Conservation (phyloP, 2,113 vertebrate genomes). For the Seriola aureovittata region DNA sequence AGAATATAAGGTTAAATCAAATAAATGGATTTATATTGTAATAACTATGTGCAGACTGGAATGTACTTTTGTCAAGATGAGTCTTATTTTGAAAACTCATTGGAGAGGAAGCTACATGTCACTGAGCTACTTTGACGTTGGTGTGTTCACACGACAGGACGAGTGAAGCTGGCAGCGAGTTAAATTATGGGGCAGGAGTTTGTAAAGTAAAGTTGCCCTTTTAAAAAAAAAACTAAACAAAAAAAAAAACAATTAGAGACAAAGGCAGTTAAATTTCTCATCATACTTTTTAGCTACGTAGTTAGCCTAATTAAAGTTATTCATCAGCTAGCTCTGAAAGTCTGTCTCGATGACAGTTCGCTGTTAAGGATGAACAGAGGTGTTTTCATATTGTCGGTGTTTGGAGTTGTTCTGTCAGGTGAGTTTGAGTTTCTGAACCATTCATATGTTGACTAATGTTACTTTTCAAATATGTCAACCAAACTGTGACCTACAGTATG, state of each 20-base stretch:
- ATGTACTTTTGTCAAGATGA: no score
- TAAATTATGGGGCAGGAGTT: neutral
- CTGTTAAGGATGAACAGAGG: slow-evolving; percentile 30
- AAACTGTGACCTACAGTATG: neutral
- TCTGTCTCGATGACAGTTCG: no score
- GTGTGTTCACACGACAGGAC: neutral
- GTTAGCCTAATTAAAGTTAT: no score
- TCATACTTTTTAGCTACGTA: neutral
- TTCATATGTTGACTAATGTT: no score
- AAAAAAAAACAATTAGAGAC: neutral
- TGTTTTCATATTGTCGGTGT: slow-evolving; percentile 9
- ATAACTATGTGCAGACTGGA: neutral
- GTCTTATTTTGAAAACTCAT: slow-evolving; percentile 47
- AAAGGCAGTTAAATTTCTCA: neutral
- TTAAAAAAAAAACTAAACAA: neutral
- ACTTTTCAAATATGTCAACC: no score
- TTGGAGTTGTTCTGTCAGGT: slow-evolving; percentile 70
- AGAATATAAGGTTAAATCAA: accelerated
- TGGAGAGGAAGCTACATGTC: neutral
- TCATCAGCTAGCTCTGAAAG: neutral
- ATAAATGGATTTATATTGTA: no score
- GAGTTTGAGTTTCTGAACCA: slow-evolving; percentile 5
- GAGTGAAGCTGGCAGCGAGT: neutral
- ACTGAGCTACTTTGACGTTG: neutral
- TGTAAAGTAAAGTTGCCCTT: neutral